Base-by-base conservation (phyloP, 2,888 invertebrate genomes). In the Meghimatium bilineatum region DNA sequence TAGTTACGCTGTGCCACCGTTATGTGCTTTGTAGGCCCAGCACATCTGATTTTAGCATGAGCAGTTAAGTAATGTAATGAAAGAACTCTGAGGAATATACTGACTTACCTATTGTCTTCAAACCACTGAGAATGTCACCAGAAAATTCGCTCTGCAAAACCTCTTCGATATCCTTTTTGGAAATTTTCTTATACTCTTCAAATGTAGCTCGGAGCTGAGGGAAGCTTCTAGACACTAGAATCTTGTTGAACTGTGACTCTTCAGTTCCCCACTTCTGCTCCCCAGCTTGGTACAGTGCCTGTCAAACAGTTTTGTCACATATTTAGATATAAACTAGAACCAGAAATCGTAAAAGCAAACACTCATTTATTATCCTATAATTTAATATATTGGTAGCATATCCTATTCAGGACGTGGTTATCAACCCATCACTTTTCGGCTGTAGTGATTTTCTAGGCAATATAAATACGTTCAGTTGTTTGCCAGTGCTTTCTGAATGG, bases 131-230 rank as follows among this genome's bases (percentile, higher is more conserved):
- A 5, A 94, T 74, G 82, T 94, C 92, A 29, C 94, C 93, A 2
- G 93, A 93, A 88, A 93, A 90, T 84, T 94, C 94, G 83, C 91
- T 91, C 88, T 93, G 92, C 83, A 94, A 87, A 10, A 88, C 91
- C 44, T 93, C 92, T 85, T 92, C 93, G 14, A 94, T 92, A 74
- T 92, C 91, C 77, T 93, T 93, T 84, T 97, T 97, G 0, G 97
- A 96, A 85, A 96, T 96, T 95, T 93, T 95, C 88, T 96, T 96
- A 93, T 97, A 98, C 93, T 98, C 97, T 83, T 96, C 95, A 89
- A 94, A 94, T 14, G 94, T 92, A 6, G 93, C 92, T 93, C 97
- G 95, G 88, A 99, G 94, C 93, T 98, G 98, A 92, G 97, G 97
- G 94, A 97, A 93, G 86, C 93, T 93, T 79, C 93, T 88, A 0